Base-by-base conservation (phyloP, 2,888 invertebrate genomes). In the Phengaris alcon region DNA sequence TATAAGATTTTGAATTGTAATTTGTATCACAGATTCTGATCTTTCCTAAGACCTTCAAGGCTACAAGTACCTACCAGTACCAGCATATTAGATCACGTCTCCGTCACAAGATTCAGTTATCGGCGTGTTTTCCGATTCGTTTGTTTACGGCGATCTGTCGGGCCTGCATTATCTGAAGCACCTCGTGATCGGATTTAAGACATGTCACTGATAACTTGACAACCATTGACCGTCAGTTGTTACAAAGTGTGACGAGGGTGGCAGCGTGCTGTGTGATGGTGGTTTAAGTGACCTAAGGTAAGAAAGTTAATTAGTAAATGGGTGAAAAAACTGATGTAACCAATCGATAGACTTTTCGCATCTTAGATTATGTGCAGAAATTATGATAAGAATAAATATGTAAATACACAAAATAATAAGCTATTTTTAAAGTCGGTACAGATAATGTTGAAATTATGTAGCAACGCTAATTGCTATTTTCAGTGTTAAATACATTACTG, bases 101-200 rank as follows among this genome's bases (percentile, higher is more conserved):
- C 48, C 48, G 52, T 52, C 51, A 51, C 70, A 70, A 70, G 70
- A 70, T 70, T 51, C 51, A n/a, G 48, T 70, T 70, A 70, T 70
- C 70, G 70, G n/a, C 48, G n/a, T 64, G 35, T 6, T 51, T 52
- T 48, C 15, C 12, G 22, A 59, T 59, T 59, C 51, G 70, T 51
- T 70, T 70, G 70, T 51, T 70, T 70, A 46, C 48, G 46, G 44
- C 46, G 46, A 69, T 46, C 22, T 59, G 59, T 88, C 64, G 52
- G 9, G 52, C 52, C 13, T 64, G 64, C 12, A 44, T 52, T 89
- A 89, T 90, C 79, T 79, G 74, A 80, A 84, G 82, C 82, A 85
- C 85, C 87, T 87, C 87, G 88, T 88, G 89, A 88, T 86, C 76
- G 79, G 80, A 82, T 80, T 82, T 82, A 81, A 79, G 82, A 76